A percentile compares a stretch with the other conserved stretches of the same genome.
These are phyloP conservation scores for Mastacembelus armatus DNA, from an alignment of 2,797 vertebrate species.

Conservation along the genomic window DNA sequence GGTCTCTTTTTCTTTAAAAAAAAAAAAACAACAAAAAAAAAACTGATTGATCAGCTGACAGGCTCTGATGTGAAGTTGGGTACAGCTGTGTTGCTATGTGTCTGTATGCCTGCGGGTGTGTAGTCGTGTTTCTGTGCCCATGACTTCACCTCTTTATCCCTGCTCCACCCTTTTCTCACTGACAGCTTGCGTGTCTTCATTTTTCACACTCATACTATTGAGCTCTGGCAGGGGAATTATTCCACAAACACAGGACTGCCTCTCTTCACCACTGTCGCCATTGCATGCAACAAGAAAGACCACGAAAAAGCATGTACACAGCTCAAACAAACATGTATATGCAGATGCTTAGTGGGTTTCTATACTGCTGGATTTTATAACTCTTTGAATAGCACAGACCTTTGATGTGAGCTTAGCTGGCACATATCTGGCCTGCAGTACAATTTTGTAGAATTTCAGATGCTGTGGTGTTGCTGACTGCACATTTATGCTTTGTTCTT, in stretches of 20 bases:
- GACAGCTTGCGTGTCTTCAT: slow-evolving; percentile 72
- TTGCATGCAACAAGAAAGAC: slow-evolving; percentile 47
- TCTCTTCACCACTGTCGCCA: slow-evolving; percentile 51
- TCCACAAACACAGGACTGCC: slow-evolving; percentile 46
- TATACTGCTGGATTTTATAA: slow-evolving; percentile 30
- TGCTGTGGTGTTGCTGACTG: slow-evolving; percentile 8
- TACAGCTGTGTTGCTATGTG: slow-evolving; percentile 25
- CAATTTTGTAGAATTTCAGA: background rate
- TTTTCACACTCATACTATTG: slow-evolving; percentile 61
- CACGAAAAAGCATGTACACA: slow-evolving; percentile 36
- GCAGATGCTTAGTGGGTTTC: slow-evolving; percentile 20
- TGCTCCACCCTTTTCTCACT: slow-evolving; percentile 56
- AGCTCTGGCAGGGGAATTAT: slow-evolving; percentile 42
- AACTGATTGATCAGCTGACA: slow-evolving; percentile 46
- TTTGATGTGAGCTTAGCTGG: slow-evolving; percentile 13
- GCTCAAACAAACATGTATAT: slow-evolving; percentile 40
- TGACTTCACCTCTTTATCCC: slow-evolving; percentile 54
- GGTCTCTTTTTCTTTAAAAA: slow-evolving; percentile 41
- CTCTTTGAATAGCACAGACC: slow-evolving; percentile 34
- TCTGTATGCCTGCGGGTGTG: slow-evolving; percentile 29
- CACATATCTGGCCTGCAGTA: slow-evolving; percentile 37
- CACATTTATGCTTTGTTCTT: slow-evolving; percentile 7
- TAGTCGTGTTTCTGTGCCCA: slow-evolving; percentile 31
- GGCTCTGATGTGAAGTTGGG: slow-evolving; percentile 24
- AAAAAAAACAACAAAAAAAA: no score